Evolutionary conservation across 2,797 vertebrate genomes (phyloP).

Genomic region (Pantherophis alleghaniensis): DNA sequence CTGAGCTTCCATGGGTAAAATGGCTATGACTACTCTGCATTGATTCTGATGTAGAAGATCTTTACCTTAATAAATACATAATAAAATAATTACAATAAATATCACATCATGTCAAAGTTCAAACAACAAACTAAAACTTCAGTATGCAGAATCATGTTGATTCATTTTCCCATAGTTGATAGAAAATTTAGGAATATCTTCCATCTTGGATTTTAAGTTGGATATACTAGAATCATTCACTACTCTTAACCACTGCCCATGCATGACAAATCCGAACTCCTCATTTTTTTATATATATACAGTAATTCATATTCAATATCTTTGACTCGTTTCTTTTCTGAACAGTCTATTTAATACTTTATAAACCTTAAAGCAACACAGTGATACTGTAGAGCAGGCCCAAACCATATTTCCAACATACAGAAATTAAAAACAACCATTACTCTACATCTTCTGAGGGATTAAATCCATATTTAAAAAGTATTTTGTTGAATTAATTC

Average conservation of each 20-base stretch:
- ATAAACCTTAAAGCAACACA: not conserved
- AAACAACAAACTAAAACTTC: not conserved
- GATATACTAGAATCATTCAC: not conserved
- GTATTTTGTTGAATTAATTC: not conserved
- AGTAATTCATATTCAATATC: not conserved
- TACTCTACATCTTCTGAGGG: not conserved
- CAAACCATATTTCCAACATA: not conserved
- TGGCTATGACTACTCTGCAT: not conserved
- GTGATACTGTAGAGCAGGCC: not conserved
- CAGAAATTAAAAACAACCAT: not conserved
- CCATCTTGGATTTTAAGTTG: not conserved
- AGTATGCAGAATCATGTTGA: not conserved
- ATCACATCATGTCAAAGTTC: not conserved
- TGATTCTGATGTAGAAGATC: not conserved
- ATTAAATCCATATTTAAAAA: not conserved
- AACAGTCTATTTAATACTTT: not conserved
- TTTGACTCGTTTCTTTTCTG: not conserved
- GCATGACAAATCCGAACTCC: not conserved
- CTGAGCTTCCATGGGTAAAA: not conserved
- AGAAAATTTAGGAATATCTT: not conserved
- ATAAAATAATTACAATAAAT: not conserved
- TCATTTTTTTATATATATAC: not conserved
- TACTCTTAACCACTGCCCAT: not conserved
- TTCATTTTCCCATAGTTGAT: not conserved
- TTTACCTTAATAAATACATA: not conserved